phyloP scores from a whole-genome alignment of 2,888 invertebrate species.

The Andrena dorsata region DNA sequence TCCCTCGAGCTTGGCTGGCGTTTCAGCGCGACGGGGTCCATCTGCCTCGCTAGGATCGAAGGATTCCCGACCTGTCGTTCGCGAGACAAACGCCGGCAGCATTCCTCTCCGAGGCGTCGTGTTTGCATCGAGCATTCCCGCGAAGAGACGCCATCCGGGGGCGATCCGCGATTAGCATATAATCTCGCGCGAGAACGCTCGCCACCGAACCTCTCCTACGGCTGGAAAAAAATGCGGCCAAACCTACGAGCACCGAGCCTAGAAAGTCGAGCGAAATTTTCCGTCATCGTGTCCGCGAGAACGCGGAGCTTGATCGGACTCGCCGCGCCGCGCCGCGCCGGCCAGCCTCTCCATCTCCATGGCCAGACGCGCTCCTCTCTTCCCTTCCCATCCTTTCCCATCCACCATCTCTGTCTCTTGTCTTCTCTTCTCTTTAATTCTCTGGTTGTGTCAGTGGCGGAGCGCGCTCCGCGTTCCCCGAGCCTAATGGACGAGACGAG shows the following conservation, averaged over 20 bases:
- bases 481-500: slow-evolving; percentile 62
- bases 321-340: background rate
- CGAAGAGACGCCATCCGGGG: slow-evolving; percentile 29
- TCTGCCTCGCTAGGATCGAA: background rate
- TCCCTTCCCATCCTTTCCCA: background rate
- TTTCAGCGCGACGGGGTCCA: background rate
- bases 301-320: background rate
- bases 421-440: background rate
- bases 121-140: slow-evolving; percentile 29
- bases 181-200: slow-evolving; percentile 29
- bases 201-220: slow-evolving; percentile 32
- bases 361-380: background rate
- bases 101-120: slow-evolving; percentile 11
- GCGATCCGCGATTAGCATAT: slow-evolving; percentile 39
- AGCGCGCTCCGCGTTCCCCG: slow-evolving; percentile 2
- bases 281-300: background rate
- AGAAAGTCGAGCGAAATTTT: slow-evolving; percentile 51
- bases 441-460: background rate
- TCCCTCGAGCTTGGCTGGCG: slow-evolving; percentile 45
- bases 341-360: background rate
- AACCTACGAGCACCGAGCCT: slow-evolving; percentile 47
- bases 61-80: no score
- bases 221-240: slow-evolving; percentile 48
- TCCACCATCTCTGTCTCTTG: background rate
- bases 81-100: background rate